These are phyloP conservation scores for Sinohyriopsis cumingii DNA, from an alignment of 2,888 invertebrate genomes.

Conservation along the genomic window DNA sequence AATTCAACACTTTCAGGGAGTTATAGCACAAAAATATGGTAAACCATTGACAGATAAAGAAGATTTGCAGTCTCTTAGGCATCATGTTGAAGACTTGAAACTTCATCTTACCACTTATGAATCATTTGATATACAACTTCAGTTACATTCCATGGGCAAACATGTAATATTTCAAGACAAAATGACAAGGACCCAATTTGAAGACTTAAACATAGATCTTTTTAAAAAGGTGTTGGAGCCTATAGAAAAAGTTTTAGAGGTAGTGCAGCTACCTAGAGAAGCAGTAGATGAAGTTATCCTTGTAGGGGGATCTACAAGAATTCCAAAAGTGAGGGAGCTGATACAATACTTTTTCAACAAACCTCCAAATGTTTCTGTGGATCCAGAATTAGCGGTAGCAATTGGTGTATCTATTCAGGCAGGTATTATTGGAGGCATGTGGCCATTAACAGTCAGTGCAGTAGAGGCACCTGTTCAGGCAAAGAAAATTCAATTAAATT, in stretches of 20 bases:
- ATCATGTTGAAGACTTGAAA: constrained; percentile 72
- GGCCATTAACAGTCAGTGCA: constrained; percentile 74
- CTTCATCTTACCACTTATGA: constrained; percentile 65
- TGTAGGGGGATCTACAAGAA: constrained; percentile 74
- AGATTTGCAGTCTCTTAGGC: constrained; percentile 71
- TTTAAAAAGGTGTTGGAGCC: constrained; percentile 73
- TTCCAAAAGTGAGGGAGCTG: constrained; percentile 72
- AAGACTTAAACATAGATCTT: constrained; percentile 72
- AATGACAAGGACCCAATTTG: constrained; percentile 71
- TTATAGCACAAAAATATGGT: constrained; percentile 60
- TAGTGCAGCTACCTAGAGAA: constrained; percentile 61
- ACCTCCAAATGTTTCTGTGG: constrained; percentile 66
- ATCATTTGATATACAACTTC: constrained; percentile 58
- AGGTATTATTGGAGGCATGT: constrained; percentile 74
- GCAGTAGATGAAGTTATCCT: constrained; percentile 74
- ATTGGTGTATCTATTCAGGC: constrained; percentile 75
- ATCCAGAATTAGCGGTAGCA: constrained; percentile 75
- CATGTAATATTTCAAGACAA: constrained; percentile 49
- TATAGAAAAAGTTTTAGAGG: constrained; percentile 71
- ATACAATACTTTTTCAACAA: constrained; percentile 72
- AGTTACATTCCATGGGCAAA: constrained; percentile 63
- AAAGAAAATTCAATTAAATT: constrained; percentile 64
- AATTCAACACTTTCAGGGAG: constrained; percentile 61
- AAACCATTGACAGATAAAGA: constrained; percentile 68
- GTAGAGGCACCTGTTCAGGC: constrained; percentile 67